A percentile compares a stretch with the other conserved stretches of the same genome.
These are phyloP conservation scores for Xiphorhynchus erythropygius DNA, from an alignment of 2,797 vertebrate genomes.

Conservation along the genomic window DNA sequence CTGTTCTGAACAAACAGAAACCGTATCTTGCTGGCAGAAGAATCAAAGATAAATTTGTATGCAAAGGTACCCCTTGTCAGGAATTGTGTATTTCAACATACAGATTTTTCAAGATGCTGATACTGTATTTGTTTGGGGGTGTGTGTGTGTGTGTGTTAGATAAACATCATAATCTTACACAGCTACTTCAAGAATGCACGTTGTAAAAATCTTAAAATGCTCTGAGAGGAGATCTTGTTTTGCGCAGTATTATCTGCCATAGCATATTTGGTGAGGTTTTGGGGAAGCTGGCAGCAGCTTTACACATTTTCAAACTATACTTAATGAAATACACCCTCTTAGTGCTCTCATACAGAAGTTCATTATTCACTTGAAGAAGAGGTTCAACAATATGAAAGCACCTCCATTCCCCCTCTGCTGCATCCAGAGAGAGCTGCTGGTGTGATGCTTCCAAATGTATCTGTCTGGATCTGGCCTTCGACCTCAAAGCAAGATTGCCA, in stretches of 20 bases:
- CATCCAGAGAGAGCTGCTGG: neutral
- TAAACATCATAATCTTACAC: neutral
- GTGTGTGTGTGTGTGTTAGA: neutral
- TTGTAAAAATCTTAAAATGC: neutral
- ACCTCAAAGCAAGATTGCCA: neutral
- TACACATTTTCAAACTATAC: neutral
- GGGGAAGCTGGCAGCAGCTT: neutral
- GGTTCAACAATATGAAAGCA: neutral
- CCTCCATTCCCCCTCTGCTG: neutral
- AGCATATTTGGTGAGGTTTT: neutral
- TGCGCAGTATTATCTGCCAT: neutral
- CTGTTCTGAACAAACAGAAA: slow-evolving; percentile 37
- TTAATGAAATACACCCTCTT: neutral
- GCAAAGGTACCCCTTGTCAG: neutral
- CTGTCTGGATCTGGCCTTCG: neutral
- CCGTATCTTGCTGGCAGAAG: slow-evolving; percentile 7
- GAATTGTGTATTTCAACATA: neutral
- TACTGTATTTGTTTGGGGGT: neutral
- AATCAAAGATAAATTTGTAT: slow-evolving; percentile 31
- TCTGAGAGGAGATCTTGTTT: neutral
- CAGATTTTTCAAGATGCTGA: neutral
- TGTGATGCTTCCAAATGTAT: neutral
- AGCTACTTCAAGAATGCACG: neutral
- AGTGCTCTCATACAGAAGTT: neutral
- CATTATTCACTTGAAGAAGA: neutral